phyloP scores from a whole-genome alignment of 2,888 invertebrate genomes.

The Eristalis arbustorum region DNA sequence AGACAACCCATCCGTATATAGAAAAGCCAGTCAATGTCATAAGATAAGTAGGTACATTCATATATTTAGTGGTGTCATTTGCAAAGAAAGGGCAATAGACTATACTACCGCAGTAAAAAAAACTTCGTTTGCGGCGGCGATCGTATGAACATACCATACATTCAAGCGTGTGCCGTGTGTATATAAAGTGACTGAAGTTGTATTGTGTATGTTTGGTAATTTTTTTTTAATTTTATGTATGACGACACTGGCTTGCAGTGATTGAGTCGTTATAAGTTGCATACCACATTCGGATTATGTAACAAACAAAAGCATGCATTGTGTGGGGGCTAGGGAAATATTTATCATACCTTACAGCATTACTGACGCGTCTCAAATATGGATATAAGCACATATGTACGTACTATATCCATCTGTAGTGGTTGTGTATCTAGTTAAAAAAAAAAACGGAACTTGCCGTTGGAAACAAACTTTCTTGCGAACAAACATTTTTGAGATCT shows the following conservation, averaged over 20 bases:
- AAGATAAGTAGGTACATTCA: slow-evolving; percentile 52
- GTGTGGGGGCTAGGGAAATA: not conserved
- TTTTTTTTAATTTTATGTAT: slow-evolving; percentile 4
- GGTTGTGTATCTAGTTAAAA: not conserved
- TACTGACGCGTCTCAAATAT: not conserved
- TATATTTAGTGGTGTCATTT: slow-evolving; percentile 34
- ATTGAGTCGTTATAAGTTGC: slow-evolving; percentile 16
- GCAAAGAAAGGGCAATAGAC: slow-evolving; percentile 68
- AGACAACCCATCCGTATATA: slow-evolving; percentile 10
- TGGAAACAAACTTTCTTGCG: slow-evolving; percentile 7
- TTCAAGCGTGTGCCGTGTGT: not conserved
- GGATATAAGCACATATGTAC: not conserved
- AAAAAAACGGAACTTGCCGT: not conserved
- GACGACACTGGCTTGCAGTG: slow-evolving; percentile 11
- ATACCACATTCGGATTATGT: slow-evolving; percentile 22
- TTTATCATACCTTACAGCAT: not conserved
- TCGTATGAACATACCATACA: not conserved
- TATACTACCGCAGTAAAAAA: slow-evolving; percentile 35
- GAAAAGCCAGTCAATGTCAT: slow-evolving; percentile 62
- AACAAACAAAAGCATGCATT: slow-evolving; percentile 3
- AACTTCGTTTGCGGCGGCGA: slow-evolving; percentile 12
- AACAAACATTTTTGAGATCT: slow-evolving; percentile 17
- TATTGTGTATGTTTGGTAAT: slow-evolving; percentile 21
- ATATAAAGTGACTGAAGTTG: not conserved
- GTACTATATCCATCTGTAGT: not conserved